Conservation (phyloP, 1,140 invertebrate species). For the Coelopa frigida region DNA sequence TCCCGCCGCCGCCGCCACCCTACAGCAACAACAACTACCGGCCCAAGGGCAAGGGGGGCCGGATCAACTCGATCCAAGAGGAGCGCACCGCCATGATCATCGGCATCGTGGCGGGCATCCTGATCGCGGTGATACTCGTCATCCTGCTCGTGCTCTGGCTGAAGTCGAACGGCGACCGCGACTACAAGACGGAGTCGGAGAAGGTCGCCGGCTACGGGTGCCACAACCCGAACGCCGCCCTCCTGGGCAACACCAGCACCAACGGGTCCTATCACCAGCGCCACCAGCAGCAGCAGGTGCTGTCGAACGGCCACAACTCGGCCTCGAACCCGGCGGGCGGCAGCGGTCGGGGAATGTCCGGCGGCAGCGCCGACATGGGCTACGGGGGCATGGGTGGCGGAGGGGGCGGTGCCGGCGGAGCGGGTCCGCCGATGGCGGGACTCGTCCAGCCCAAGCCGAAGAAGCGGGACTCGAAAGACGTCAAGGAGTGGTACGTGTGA, state of each 20-base stretch:
- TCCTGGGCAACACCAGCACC: conserved; percentile 53
- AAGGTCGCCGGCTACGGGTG: conserved; percentile 61
- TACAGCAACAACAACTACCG: conserved; percentile 39
- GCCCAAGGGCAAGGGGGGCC: conserved; percentile 48
- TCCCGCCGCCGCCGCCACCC: conserved; percentile 44
- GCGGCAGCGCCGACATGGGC: conserved; percentile 31
- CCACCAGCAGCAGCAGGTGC: conserved; percentile 30
- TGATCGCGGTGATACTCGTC: conserved; percentile 86
- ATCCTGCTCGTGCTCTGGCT: conserved; percentile 80
- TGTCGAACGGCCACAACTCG: conserved; percentile 15
- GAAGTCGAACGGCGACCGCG: conserved; percentile 75
- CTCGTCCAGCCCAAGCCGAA: conserved; percentile 54
- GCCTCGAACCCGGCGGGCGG: conserved; percentile 19
- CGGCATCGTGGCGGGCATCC: conserved; percentile 81
- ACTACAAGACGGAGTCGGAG: conserved; percentile 86
- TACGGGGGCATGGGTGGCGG: conserved; percentile 29
- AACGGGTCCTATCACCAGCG: conserved; percentile 43
- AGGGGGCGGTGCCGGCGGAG: conserved; percentile 30
- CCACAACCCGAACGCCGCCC: conserved; percentile 65
- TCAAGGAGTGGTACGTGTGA: conserved; percentile 88
- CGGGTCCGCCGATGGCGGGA: conserved; percentile 41
- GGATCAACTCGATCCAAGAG: conserved; percentile 64
- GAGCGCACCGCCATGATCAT: conserved; percentile 72
- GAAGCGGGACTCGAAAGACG: conserved; percentile 75
- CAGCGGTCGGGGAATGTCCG: conserved; percentile 24